Conservation (phyloP, 1,140 invertebrate species). For the Seison nebaliae region DNA sequence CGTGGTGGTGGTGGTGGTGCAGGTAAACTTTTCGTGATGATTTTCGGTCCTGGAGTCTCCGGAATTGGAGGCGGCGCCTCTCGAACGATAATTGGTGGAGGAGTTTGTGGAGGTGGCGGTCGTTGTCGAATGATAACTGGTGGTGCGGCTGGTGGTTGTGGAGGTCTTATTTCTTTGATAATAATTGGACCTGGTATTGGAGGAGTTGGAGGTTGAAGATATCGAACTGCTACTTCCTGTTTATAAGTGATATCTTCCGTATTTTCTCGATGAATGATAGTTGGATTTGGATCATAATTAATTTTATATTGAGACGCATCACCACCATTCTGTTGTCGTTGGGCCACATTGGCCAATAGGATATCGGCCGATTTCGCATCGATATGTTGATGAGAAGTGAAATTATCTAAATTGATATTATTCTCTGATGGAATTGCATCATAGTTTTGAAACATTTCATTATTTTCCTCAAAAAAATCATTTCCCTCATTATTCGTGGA, state of each 20-base stretch:
- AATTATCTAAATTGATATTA: background rate
- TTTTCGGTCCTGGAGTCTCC: background rate
- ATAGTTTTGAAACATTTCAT: too few relatives aligned
- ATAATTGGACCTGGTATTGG: constrained; percentile 2
- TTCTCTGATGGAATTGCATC: too few relatives aligned
- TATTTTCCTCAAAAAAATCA: too few relatives aligned
- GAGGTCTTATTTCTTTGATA: background rate
- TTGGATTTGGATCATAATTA: constrained; percentile 2
- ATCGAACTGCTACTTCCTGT: constrained; percentile 5
- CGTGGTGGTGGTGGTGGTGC: constrained; percentile 3
- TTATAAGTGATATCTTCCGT: background rate
- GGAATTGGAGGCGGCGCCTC: constrained; percentile 1
- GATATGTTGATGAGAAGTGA: background rate
- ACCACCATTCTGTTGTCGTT: background rate
- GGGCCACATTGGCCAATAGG: background rate
- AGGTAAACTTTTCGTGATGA: background rate
- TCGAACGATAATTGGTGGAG: constrained; percentile 2
- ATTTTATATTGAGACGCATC: background rate
- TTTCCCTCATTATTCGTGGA: too few relatives aligned
- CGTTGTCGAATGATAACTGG: constrained; percentile 6
- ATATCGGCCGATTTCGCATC: background rate
- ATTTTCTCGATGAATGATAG: background rate
- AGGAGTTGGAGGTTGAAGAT: constrained; percentile 2
- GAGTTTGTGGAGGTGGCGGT: background rate
- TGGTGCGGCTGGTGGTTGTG: constrained; percentile 1